Conservation (phyloP, 2,797 vertebrate genomes). For the Lindbergichthys nudifrons region DNA sequence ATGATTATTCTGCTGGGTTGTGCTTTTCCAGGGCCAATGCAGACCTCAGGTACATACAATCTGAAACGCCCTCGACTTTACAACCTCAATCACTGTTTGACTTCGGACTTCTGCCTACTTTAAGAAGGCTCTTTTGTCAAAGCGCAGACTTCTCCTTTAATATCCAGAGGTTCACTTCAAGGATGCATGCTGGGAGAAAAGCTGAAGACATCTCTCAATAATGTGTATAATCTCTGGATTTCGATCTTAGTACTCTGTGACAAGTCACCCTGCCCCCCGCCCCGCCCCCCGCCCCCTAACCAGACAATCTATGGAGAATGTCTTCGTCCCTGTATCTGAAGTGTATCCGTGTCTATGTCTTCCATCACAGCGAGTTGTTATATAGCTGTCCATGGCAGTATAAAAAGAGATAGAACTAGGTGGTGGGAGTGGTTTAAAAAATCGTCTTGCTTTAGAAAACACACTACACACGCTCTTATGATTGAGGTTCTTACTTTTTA, state of each 20-base stretch:
- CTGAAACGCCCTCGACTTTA: constrained; percentile 68
- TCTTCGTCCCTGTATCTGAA: constrained; percentile 58
- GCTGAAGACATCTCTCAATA: constrained; percentile 39
- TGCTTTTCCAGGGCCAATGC: constrained; percentile 71
- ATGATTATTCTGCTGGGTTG: constrained; percentile 64
- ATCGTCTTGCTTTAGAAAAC: constrained; percentile 65
- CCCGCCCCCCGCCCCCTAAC: constrained; percentile 44
- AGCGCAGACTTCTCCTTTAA: constrained; percentile 35
- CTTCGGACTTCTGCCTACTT: constrained; percentile 32
- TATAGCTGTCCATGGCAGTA: constrained; percentile 44
- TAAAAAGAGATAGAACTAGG: constrained; percentile 31
- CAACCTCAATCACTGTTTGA: constrained; percentile 66
- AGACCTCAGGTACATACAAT: constrained; percentile 79
- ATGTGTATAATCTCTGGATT: constrained; percentile 54
- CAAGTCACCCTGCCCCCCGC: constrained; percentile 53
- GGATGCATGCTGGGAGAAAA: constrained; percentile 50
- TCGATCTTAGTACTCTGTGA: constrained; percentile 55
- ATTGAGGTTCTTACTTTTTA: constrained; percentile 82
- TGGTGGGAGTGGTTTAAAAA: constrained; percentile 39
- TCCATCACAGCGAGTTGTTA: constrained; percentile 60
- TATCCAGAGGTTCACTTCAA: constrained; percentile 14
- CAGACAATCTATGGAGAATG: constrained; percentile 76
- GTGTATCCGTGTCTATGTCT: constrained; percentile 58
- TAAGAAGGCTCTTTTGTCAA: constrained; percentile 31
- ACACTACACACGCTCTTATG: constrained; percentile 75